These are phyloP conservation scores for Venustoraphidia nigricollis DNA, from an alignment of 2,888 invertebrate species.

Conservation along the genomic window DNA sequence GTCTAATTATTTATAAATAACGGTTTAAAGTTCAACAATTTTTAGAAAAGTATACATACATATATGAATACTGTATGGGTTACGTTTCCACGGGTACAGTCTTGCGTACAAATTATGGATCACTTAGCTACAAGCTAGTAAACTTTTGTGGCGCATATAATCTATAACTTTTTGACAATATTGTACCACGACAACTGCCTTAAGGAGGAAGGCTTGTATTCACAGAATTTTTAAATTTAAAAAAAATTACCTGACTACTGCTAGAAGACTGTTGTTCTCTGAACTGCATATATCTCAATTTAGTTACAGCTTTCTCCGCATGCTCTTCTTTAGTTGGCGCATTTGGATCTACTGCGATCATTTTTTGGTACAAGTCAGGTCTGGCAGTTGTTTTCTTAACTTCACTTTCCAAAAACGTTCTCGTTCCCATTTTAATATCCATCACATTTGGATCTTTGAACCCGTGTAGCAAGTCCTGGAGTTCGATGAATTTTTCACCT, in stretches of 20 bases:
- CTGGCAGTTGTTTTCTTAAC: conserved; percentile 76
- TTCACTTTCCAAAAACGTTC: conserved; percentile 92
- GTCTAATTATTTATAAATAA: no score
- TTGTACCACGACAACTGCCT: no score
- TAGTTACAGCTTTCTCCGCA: conserved; percentile 70
- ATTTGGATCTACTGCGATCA: conserved; percentile 77
- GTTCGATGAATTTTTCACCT: conserved; percentile 78
- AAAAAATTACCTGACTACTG: conserved; percentile 36
- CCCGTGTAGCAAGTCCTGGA: conserved; percentile 83
- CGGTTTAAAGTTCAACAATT: no score
- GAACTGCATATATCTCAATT: conserved; percentile 93
- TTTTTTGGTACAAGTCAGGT: conserved; percentile 85
- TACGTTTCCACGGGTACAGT: no score
- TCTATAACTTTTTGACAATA: no score
- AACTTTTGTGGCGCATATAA: no score
- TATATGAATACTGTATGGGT: no score
- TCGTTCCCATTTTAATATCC: conserved; percentile 94
- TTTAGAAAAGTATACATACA: no score
- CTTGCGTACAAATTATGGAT: no score
- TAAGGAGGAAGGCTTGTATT: no score
- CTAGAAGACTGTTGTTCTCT: conserved; percentile 88
- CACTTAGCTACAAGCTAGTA: no score
- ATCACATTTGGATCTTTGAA: conserved; percentile 88
- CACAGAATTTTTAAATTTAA: background rate
- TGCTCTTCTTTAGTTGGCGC: conserved; percentile 81